A percentile compares a stretch with the other conserved stretches of the same genome.
These are phyloP conservation scores for Microplitis manilae DNA, from an alignment of 2,888 invertebrate genomes.

Conservation along the genomic window DNA sequence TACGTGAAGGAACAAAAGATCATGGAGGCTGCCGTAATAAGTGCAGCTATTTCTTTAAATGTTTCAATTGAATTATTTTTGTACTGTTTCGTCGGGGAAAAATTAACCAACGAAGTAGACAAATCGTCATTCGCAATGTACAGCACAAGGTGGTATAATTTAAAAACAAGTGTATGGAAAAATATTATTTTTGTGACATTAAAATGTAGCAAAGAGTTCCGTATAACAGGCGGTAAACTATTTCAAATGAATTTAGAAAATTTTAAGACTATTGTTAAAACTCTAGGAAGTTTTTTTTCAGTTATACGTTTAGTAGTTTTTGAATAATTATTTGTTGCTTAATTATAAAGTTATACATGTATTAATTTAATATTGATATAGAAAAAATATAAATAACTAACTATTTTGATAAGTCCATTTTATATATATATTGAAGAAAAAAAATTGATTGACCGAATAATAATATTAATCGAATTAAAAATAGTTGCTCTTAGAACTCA, in stretches of 20 bases:
- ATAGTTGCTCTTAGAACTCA: too few relatives aligned
- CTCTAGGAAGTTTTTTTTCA: constrained; percentile 30
- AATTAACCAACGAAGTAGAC: constrained; percentile 19
- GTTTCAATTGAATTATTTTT: neutral
- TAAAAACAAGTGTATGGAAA: constrained; percentile 13
- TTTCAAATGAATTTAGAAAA: constrained; percentile 29
- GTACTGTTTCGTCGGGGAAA: constrained; percentile 25
- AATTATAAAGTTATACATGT: too few relatives aligned
- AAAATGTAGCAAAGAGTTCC: constrained; percentile 12
- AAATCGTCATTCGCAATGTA: constrained; percentile 26
- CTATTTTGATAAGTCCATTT: too few relatives aligned
- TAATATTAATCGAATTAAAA: too few relatives aligned
- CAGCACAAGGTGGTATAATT: constrained; percentile 32
- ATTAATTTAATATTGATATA: too few relatives aligned
- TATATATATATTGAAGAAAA: too few relatives aligned
- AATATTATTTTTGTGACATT: constrained; percentile 27
- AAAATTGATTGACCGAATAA: too few relatives aligned
- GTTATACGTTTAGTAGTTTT: constrained; percentile 29
- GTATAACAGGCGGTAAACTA: constrained; percentile 34
- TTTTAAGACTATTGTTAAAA: constrained; percentile 28
- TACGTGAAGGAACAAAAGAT: too few relatives aligned
- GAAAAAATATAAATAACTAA: too few relatives aligned
- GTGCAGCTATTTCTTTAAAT: too few relatives aligned
- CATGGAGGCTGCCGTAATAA: too few relatives aligned
- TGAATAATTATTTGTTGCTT: too few relatives aligned